Evolutionary conservation across 2,888 invertebrate genomes (phyloP), one percentile per base, ranked within the genome.

Genomic region (Argyra leucocephala): DNA sequence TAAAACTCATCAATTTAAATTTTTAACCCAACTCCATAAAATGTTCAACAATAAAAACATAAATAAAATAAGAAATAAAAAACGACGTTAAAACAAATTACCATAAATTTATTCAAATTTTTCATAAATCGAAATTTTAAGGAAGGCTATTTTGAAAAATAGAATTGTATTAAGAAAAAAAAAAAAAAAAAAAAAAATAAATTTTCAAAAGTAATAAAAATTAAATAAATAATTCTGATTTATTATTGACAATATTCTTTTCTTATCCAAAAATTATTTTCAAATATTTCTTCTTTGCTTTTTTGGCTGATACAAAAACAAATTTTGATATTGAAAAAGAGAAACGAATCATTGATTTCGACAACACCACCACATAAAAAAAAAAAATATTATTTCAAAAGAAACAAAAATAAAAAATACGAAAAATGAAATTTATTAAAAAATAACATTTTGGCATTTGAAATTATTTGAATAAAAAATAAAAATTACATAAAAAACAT

Each of bases 161-260:
- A 7, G 12, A 31, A 31, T 31, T 12, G n/a, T n/a, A n/a, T 31
- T 31, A 31, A 31, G 12, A 31, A 31, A 26, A 9, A 26, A 26
- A 31, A 31, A 31, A 48, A 5, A 48, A 48, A 48, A 48, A 48
- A 15, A 37, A 37, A 37, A 10, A 9, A 48, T 18, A 48, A 48
- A 48, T 3, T 37, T 48, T 48, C n/a, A 15, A 15, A 37, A 48
- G n/a, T 48, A 48, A 48, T 48, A 48, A 48, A 48, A 48, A 18
- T 48, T 48, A 48, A 48, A 48, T 48, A 48, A 48, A 48, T 48
- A 48, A 48, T 48, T 48, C 48, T 48, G 48, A 48, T 48, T 48
- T 48, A 48, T 48, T 48, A 48, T 48, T 48, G 48, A 18, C 48
- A 48, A 48, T 48, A 48, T 48, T 48, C 48, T 48, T 12, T 48